Evolutionary conservation across 2,797 vertebrate genomes (phyloP), one percentile per base, ranked within the genome.

Genomic region (Darevskia mixta): DNA sequence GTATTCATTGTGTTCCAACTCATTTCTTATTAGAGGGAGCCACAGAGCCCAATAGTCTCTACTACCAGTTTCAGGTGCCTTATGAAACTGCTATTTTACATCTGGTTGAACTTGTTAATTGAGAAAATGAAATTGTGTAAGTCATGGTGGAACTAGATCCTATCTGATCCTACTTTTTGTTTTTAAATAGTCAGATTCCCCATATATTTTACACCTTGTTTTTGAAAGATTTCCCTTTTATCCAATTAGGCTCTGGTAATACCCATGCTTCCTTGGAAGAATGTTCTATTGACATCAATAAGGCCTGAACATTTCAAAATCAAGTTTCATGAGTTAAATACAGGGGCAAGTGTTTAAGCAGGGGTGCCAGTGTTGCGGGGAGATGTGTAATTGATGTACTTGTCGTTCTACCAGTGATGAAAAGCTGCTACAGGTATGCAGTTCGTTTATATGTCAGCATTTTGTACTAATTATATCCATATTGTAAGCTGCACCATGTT

Each of bases 381-480:
- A 71, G 49, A 43, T 66, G 25, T 67, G 58, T 80, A 81, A 78
- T 5, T 80, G 79, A 64, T 9, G 35, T 61, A 64, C 17, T 29
- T 79, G 25, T 91, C 85, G 90, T 84, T 87, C 95, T 93, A 94
- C 92, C 90, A 81, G 66, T 88, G 92, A 93, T 87, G 90, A 94
- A 94, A 91, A 25, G 75, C 93, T 91, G 86, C 89, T 82, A 0
- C 82, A 94, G 95, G 91, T 93, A 90, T 88, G 13, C 69, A 91
- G 91, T 32, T 83, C 90, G 90, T 94, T 79, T 90, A 94, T 92
- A 89, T 88, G 92, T 89, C 91, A 29, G 35, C 43, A 76, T 73
- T 90, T 15, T 43, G 6, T 67, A 67, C 8, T 81, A 80, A 84
- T 85, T 81, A 81, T 76, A 77, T 81, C 86, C 45, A 77, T 88